Conservation (phyloP, 2,113 vertebrate genomes). For the Podocnemis expansa region DNA sequence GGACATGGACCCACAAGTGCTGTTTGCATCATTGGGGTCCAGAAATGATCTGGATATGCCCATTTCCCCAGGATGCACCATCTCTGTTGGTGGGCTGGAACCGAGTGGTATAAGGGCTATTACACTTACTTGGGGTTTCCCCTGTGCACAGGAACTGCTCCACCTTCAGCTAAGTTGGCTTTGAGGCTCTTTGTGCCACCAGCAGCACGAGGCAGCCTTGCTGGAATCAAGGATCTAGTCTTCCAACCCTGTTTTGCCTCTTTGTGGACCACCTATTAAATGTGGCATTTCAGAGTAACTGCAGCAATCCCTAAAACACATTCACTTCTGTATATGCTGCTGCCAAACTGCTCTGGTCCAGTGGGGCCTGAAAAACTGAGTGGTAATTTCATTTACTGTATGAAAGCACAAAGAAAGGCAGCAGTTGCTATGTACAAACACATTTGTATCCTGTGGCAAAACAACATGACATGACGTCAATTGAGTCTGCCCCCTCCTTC, state of each 20-base stretch:
- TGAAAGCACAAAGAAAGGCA: background rate
- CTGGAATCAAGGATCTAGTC: background rate
- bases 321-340: background rate
- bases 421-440: background rate
- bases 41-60: background rate
- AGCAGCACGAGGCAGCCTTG: background rate
- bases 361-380: background rate
- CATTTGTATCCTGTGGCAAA: background rate
- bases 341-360: background rate
- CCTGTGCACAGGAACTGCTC: background rate
- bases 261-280: background rate
- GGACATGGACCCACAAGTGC: fast-evolving
- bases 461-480: background rate
- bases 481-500: background rate
- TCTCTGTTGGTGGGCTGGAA: background rate
- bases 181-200: background rate
- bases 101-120: background rate
- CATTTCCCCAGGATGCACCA: background rate
- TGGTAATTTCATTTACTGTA: background rate
- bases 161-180: background rate
- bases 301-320: background rate
- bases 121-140: background rate
- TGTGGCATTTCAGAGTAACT: background rate
- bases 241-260: background rate
- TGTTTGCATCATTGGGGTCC: background rate